Percentiles rank a stretch among this genome's conserved stretches.
phyloP scores from a whole-genome alignment of 2,113 vertebrate species.

The Xenopus tropicalis region UCB_Xtro_10.0 CM004443.2:112655501-112656000 shows the following conservation, averaged over 20 bases:
- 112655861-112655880: not conserved
- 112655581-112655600: not conserved
- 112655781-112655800: constrained; percentile 93
- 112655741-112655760: constrained; percentile 85
- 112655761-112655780: constrained; percentile 87
- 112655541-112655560: not conserved
- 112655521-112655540: too few relatives aligned
- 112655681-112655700: constrained; percentile 79
- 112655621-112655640: not conserved
- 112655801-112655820: constrained; percentile 90
- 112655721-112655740: constrained; percentile 93
- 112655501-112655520: too few relatives aligned
- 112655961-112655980: too few relatives aligned
- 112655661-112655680: not conserved
- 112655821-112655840: constrained; percentile 93
- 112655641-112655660: not conserved
- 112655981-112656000: too few relatives aligned
- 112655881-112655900: too few relatives aligned
- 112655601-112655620: not conserved
- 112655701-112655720: constrained; percentile 89
- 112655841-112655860: constrained; percentile 54
- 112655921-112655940: too few relatives aligned
- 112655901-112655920: too few relatives aligned
- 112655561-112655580: not conserved
- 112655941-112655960: too few relatives aligned